Evolutionary conservation across 1,140 invertebrate genomes (phyloP).

Genomic region (Drosophila parabipectinata): DNA sequence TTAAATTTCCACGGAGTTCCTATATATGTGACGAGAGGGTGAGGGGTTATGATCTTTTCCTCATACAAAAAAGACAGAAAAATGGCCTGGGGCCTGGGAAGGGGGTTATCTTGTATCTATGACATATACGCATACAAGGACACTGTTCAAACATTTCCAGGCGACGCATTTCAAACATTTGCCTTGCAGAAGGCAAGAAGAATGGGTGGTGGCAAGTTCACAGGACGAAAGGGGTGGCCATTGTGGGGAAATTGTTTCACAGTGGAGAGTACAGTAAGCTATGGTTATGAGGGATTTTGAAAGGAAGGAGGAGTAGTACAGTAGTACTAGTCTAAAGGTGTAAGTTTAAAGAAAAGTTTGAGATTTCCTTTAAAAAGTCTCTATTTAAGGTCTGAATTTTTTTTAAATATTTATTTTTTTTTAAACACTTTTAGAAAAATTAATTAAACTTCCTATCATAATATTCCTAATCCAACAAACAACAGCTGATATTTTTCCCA

Average conservation of each 20-base stretch:
- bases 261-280: slow-evolving; percentile 10
- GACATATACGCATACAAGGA: slow-evolving; percentile 29
- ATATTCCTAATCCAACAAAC: too few species aligned
- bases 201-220: neutral
- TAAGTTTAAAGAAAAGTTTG: too few species aligned
- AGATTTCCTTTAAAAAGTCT: too few species aligned
- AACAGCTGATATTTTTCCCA: neutral
- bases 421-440: too few species aligned
- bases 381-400: too few species aligned
- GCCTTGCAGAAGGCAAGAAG: slow-evolving; percentile 9
- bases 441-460: too few species aligned
- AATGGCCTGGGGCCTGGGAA: neutral
- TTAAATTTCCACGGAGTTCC: slow-evolving; percentile 37
- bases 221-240: slow-evolving; percentile 16
- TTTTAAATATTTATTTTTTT: too few species aligned
- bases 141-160: slow-evolving; percentile 58
- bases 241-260: slow-evolving; percentile 59
- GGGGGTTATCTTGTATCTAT: slow-evolving; percentile 46
- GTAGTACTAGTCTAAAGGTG: too few species aligned
- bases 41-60: slow-evolving; percentile 30
- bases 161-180: slow-evolving; percentile 58
- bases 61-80: slow-evolving; percentile 5
- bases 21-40: neutral
- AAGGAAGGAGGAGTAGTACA: too few species aligned
- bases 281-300: neutral